phyloP scores from a whole-genome alignment of 2,797 vertebrate species.

The Bradypodion ventrale region DNA sequence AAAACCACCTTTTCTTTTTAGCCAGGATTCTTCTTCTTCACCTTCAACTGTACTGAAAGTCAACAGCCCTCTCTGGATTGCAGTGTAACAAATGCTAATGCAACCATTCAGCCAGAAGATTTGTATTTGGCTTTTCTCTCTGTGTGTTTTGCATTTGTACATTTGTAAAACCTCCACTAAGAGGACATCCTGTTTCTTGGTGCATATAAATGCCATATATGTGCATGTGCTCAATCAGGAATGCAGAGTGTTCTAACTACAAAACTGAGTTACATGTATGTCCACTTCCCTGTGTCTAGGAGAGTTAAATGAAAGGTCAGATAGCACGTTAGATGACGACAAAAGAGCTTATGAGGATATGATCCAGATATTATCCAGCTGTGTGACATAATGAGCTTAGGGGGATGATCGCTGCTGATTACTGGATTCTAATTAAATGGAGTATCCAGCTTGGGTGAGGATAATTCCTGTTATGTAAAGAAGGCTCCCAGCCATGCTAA shows the following conservation, averaged over 20 bases:
- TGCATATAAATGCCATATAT: fast-evolving
- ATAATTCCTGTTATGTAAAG: conserved; percentile 57
- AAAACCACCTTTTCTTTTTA: no score
- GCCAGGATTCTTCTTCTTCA: no score
- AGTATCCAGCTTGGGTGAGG: conserved; percentile 55
- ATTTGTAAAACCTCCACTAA: no score
- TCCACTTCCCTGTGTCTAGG: not conserved
- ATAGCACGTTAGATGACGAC: conserved; percentile 1
- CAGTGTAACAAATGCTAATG: no score
- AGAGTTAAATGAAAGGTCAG: conserved; percentile 2
- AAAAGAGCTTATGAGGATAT: not conserved
- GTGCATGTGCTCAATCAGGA: not conserved
- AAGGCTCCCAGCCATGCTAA: conserved; percentile 25
- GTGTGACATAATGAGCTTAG: conserved; percentile 67
- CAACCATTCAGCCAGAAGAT: no score
- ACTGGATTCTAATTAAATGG: conserved; percentile 64
- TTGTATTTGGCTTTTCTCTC: no score
- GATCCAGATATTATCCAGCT: conserved; percentile 66
- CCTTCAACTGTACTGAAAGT: no score
- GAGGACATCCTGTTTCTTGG: not conserved
- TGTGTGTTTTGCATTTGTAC: no score
- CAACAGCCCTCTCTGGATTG: no score
- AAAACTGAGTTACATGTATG: not conserved
- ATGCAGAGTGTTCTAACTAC: not conserved
- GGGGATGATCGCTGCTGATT: conserved; percentile 59